Conservation (phyloP, 2,113 vertebrate genomes). For the Myrmecophaga tridactyla region DNA sequence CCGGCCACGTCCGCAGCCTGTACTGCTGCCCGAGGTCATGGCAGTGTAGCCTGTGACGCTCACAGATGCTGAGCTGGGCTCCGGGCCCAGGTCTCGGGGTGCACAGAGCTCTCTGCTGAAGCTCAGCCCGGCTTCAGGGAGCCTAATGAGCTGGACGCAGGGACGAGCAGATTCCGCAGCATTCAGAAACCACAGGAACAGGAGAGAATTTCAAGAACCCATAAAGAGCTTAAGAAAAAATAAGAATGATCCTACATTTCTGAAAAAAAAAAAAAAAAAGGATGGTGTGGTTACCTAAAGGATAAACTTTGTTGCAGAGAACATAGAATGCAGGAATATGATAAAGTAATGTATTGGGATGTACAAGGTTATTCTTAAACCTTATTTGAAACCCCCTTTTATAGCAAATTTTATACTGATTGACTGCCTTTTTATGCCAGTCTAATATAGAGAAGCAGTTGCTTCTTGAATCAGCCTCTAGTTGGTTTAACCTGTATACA, state of each 20-base stretch:
- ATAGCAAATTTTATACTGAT: conserved; percentile 77
- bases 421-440: conserved; percentile 66
- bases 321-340: conserved; percentile 95
- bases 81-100: too few relatives aligned
- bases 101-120: too few relatives aligned
- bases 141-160: too few relatives aligned
- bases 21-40: too few relatives aligned
- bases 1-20: too few relatives aligned
- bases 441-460: conserved; percentile 46
- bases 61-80: too few relatives aligned
- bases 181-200: too few relatives aligned
- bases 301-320: conserved; percentile 97
- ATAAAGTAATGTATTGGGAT: conserved; percentile 95
- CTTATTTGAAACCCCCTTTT: conserved; percentile 44
- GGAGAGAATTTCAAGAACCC: too few relatives aligned
- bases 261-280: conserved; percentile 96
- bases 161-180: too few relatives aligned
- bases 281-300: conserved; percentile 96
- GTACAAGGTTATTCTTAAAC: conserved; percentile 77
- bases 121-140: too few relatives aligned
- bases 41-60: too few relatives aligned
- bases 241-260: conserved; percentile 92
- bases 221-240: too few relatives aligned
- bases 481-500: not conserved
- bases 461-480: conserved; percentile 11